These are phyloP conservation scores for Hydrozoanthus gracilis DNA, from an alignment of 92 coral and sea anemone species.

Conservation along the genomic window DNA sequence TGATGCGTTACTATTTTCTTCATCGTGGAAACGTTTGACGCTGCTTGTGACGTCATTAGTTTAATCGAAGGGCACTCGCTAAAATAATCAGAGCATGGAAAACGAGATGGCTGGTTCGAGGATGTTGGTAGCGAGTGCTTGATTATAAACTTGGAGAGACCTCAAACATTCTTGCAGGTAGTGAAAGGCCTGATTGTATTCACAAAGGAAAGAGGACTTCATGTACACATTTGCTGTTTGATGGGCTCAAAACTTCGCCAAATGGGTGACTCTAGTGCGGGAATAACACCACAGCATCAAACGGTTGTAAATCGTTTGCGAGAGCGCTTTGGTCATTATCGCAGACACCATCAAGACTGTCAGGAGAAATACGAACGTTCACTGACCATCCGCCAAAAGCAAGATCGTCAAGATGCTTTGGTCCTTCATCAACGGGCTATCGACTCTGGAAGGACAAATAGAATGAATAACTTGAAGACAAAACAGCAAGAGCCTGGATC, in stretches of 20 bases:
- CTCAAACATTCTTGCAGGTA: conserved; percentile 41
- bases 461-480: conserved; percentile 68
- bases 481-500: conserved; percentile 73
- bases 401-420: conserved; percentile 81
- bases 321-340: conserved; percentile 83
- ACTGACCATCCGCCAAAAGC: conserved; percentile 74
- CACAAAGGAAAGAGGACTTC: conserved; percentile 10
- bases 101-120: conserved; percentile 51
- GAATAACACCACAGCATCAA: conserved; percentile 85
- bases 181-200: not conserved
- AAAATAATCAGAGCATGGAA: conserved; percentile 58
- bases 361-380: conserved; percentile 85
- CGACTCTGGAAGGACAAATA: conserved; percentile 71
- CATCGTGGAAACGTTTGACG: conserved; percentile 18
- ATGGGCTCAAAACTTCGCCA: conserved; percentile 39
- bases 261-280: conserved; percentile 79
- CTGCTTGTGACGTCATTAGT: conserved; percentile 70
- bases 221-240: conserved; percentile 7
- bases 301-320: conserved; percentile 89
- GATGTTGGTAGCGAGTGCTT: conserved; percentile 16
- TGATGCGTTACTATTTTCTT: conserved; percentile 56
- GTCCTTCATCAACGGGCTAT: conserved; percentile 77
- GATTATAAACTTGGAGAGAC: conserved; percentile 36
- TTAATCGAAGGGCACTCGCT: conserved; percentile 54
- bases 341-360: conserved; percentile 82